These are phyloP conservation scores for Mola mola DNA, from an alignment of 2,113 vertebrate genomes.

Conservation along the genomic window DNA sequence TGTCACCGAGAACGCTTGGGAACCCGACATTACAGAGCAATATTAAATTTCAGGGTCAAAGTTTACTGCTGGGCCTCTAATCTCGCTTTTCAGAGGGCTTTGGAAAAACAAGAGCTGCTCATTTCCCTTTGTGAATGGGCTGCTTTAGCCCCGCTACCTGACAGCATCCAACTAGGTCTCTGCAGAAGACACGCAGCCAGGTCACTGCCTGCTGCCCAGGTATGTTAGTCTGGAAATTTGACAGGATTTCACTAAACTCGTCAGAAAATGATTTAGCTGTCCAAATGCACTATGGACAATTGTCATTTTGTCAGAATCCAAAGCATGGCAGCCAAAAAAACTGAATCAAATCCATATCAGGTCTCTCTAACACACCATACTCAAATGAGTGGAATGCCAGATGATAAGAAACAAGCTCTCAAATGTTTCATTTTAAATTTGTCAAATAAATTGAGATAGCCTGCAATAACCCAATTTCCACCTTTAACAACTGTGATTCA, in stretches of 20 bases:
- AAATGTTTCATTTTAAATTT: constrained; percentile 6
- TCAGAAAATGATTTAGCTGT: background rate
- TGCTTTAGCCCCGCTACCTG: constrained; percentile 43
- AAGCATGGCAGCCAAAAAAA: too few relatives aligned
- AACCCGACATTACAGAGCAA: constrained; percentile 23
- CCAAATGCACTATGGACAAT: too few relatives aligned
- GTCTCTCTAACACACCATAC: too few relatives aligned
- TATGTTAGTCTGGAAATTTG: constrained; percentile 20
- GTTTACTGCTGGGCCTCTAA: constrained; percentile 65
- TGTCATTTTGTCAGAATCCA: too few relatives aligned
- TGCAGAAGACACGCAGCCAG: constrained; percentile 21
- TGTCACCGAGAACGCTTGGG: constrained; percentile 40
- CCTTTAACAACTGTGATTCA: constrained; percentile 56
- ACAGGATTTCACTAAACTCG: background rate
- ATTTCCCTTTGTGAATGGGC: constrained; percentile 46
- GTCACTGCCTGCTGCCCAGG: constrained; percentile 30
- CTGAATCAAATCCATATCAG: too few relatives aligned
- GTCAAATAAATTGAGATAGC: constrained; percentile 24
- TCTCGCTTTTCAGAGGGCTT: constrained; percentile 54
- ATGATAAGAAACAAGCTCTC: background rate
- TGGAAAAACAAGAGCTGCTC: constrained; percentile 51
- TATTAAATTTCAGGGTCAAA: constrained; percentile 67
- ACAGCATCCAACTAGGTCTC: constrained; percentile 47
- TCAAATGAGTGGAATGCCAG: too few relatives aligned
- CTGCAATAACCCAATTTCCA: constrained; percentile 41